phyloP scores from a whole-genome alignment of 2,888 invertebrate genomes.

The Uloborus plumipes region DNA sequence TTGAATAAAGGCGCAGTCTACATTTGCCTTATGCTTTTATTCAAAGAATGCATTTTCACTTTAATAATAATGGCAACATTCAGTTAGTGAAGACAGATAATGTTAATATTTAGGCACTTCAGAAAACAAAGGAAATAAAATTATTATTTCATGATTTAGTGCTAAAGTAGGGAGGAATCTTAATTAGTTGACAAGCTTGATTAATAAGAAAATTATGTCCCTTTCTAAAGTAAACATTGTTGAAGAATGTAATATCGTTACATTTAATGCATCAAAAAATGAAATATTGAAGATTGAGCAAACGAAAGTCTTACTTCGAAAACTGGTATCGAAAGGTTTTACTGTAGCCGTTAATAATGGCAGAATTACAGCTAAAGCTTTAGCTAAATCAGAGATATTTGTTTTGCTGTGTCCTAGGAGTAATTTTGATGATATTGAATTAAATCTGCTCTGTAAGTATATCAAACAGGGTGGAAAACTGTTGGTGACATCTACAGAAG shows the following conservation, averaged over 20 bases:
- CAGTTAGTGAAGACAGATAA: too few relatives aligned
- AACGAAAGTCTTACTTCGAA: slow-evolving; percentile 3
- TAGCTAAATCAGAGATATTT: slow-evolving; percentile 16
- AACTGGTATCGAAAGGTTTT: slow-evolving; percentile 13
- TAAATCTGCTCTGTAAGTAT: slow-evolving; percentile 79
- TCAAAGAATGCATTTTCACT: too few relatives aligned
- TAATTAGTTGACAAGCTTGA: too few relatives aligned
- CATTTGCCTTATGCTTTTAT: too few relatives aligned
- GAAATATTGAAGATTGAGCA: not conserved
- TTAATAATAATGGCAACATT: too few relatives aligned
- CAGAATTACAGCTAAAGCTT: not conserved
- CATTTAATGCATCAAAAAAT: slow-evolving; percentile 16
- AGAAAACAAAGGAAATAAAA: too few relatives aligned
- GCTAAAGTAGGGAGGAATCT: too few relatives aligned
- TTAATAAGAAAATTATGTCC: too few relatives aligned
- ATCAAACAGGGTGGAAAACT: slow-evolving; percentile 88
- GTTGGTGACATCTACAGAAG: slow-evolving; percentile 88
- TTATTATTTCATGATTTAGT: too few relatives aligned
- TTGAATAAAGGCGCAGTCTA: too few relatives aligned
- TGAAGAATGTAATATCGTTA: slow-evolving; percentile 2
- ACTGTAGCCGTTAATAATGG: slow-evolving; percentile 15
- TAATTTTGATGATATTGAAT: slow-evolving; percentile 1
- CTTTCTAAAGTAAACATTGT: too few relatives aligned
- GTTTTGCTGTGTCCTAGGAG: slow-evolving; percentile 11
- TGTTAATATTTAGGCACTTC: too few relatives aligned